Percentiles rank a stretch among this genome's conserved stretches.
Conservation (phyloP, 1,140 invertebrate genomes). For the Lethrus apterus region DNA sequence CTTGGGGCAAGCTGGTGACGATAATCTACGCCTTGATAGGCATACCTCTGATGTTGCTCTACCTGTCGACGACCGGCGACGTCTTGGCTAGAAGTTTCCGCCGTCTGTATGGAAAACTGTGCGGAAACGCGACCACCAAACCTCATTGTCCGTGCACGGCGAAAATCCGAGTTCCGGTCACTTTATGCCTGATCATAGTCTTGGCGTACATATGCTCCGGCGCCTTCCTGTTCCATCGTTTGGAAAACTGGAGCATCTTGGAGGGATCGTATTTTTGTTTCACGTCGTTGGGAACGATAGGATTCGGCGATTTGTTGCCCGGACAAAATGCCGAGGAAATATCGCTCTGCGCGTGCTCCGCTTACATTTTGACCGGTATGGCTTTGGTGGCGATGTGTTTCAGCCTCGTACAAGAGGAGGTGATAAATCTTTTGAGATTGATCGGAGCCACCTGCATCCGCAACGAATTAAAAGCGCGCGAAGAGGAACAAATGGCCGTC, state of each 20-base stretch:
- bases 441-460: constrained; percentile 30
- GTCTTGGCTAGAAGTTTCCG: constrained; percentile 56
- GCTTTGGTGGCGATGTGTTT: constrained; percentile 95
- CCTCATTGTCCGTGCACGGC: constrained; percentile 43
- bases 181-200: constrained; percentile 82
- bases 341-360: constrained; percentile 68
- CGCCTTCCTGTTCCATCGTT: constrained; percentile 81
- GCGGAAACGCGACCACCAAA: constrained; percentile 31
- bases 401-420: constrained; percentile 90
- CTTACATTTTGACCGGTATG: constrained; percentile 91
- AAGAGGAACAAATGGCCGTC: constrained; percentile 47
- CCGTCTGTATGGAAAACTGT: constrained; percentile 47
- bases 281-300: constrained; percentile 62
- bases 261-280: constrained; percentile 84
- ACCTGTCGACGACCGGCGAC: constrained; percentile 78
- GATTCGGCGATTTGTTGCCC: constrained; percentile 78
- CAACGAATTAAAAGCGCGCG: constrained; percentile 35
- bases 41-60: constrained; percentile 84
- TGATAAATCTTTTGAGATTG: constrained; percentile 57
- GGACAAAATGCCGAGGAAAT: constrained; percentile 64
- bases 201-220: constrained; percentile 85
- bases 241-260: constrained; percentile 83
- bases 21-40: constrained; percentile 82
- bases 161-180: constrained; percentile 69
- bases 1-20: constrained; percentile 80